A percentile compares a stretch with the other conserved stretches of the same genome.
phyloP scores from a whole-genome alignment of 2,113 vertebrate genomes.

The western clawed frog (Xenopus tropicalis) region UCB_Xtro_10.0 CM004443.2:167652501-167653000 shows the following conservation, averaged over 20 bases:
- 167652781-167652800: too few species aligned
- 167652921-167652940: slow-evolving; percentile 76
- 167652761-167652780: neutral
- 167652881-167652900: slow-evolving; percentile 74
- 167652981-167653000: slow-evolving; percentile 69
- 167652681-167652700: slow-evolving; percentile 25
- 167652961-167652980: slow-evolving; percentile 72
- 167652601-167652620: slow-evolving; percentile 38
- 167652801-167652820: too few species aligned
- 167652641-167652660: slow-evolving; percentile 37
- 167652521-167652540: slow-evolving; percentile 47
- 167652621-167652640: slow-evolving; percentile 46
- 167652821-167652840: too few species aligned
- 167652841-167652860: slow-evolving; percentile 40
- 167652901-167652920: slow-evolving; percentile 79
- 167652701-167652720: neutral
- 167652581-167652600: slow-evolving; percentile 27
- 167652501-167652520: slow-evolving; percentile 42
- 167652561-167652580: slow-evolving; percentile 49
- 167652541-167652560: slow-evolving; percentile 49
- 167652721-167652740: neutral
- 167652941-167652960: slow-evolving; percentile 75
- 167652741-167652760: neutral
- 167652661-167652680: slow-evolving; percentile 12
- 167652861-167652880: slow-evolving; percentile 78